Evolutionary conservation across 2,888 invertebrate genomes (phyloP), one percentile per base, ranked within the genome.

Genomic region (Conus canariensis): DNA sequence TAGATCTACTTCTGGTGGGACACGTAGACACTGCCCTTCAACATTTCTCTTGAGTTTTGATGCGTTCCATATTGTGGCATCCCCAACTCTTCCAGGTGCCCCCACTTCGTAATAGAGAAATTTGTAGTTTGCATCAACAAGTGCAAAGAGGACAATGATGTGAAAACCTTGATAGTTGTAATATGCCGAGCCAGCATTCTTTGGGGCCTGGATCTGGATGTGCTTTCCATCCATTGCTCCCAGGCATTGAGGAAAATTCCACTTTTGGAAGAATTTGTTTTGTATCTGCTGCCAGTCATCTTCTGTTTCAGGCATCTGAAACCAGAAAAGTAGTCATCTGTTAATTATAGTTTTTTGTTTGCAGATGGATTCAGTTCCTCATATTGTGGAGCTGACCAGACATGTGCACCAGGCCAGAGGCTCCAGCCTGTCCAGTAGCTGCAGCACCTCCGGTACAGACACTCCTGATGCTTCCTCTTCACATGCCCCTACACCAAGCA

Each of bases 221-320:
- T 85, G 85, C 60, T 83, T 89, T 5, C 89, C 89, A 85, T 89
- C 89, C 45, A 85, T 19, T 12, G 83, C 89, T 12, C 89, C 89
- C 14, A 89, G 16, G 58, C 89, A 89, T 19, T 83, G 67, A 6
- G 85, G 89, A 58, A 89, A 85, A 16, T 83, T 60, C 88, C 88
- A 88, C 83, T 82, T 80, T 8, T 83, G 30, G 12, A 16, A 19
- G 67, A 88, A 88, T 45, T 60, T 56, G n/a, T 60, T 30, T 10
- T 82, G 82, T 30, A 45, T 45, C 30, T 30, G 30, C 10, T 30
- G 10, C 80, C 80, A 82, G 5, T 83, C 64, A 5, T 82, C 82
- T 45, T 59, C 83, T 30, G 88, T 83, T 14, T n/a, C 60, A 60
- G 83, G 82, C 9, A 67, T 25, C 82, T 88, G 82, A 80, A 88